Evolutionary conservation across 2,888 invertebrate species (phyloP), one percentile per base, ranked within the genome.

Genomic region (Oegoconia quadripuncta): DNA sequence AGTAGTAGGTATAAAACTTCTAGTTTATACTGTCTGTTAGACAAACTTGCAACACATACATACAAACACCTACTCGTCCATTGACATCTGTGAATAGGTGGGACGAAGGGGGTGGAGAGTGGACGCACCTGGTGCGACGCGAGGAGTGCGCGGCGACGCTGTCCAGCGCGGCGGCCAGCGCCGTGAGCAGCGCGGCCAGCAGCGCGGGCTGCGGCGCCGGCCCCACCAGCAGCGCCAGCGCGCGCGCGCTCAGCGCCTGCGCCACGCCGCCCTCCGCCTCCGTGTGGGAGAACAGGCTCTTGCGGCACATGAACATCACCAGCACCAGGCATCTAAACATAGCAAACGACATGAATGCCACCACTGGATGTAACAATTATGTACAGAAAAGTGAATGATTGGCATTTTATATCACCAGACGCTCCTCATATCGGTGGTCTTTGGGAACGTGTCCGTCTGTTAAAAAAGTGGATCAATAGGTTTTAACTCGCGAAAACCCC

Each of bases 261-360:
- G 91, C 88, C 23, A 70, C 90, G 18, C 90, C 90, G n/a, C 90
- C 90, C 53, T 90, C 90, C 41, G 91, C 90, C 3, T 84, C 84
- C 35, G 55, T 34, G 76, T 87, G 86, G 4, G 89, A 81, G 62
- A 68, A 73, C 59, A 93, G 84, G 44, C 93, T 94, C 68, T 95
- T 94, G 58, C 96, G 93, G 39, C 95, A 95, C 84, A 97, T 90
- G 77, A 95, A 96, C 48, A 95, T 93, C 47, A 97, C 82, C 42
- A 97, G 84, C 50, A 97, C 93, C 64, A 97, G 95, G 44, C 97
- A 94, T 62, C 95, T 93, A 74, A 2, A 25, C 4, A 5, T 9
- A 22, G 5, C 22, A 22, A 7, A n/a, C n/a, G n/a, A n/a, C n/a
- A n/a, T n/a, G n/a, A n/a, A n/a, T n/a, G n/a, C n/a, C n/a, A n/a